Evolutionary conservation across 2,113 vertebrate genomes (phyloP).

Genomic region (Sinocyclocheilus anshuiensis): DNA sequence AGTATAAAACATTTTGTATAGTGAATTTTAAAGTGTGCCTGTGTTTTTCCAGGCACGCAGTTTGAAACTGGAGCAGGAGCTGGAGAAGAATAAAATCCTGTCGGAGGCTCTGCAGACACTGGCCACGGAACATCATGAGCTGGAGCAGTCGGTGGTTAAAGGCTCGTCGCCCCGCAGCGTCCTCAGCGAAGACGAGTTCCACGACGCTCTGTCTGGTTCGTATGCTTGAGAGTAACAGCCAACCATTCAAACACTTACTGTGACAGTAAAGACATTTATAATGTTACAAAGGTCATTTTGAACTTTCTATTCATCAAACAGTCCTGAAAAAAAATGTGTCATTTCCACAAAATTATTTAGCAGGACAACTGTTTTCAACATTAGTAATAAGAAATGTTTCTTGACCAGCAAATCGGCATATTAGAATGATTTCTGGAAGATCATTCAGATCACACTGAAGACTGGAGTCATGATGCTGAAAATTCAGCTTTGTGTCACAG

Average conservation of each 20-base stretch:
- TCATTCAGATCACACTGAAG: not conserved
- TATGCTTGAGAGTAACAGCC: not conserved
- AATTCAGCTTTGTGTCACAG: too few relatives aligned
- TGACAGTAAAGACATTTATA: too few relatives aligned
- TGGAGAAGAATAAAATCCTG: constrained; percentile 96
- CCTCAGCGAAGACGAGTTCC: constrained; percentile 94
- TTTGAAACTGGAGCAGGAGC: constrained; percentile 93
- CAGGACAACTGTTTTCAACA: not conserved
- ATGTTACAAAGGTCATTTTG: too few relatives aligned
- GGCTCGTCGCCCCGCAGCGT: constrained; percentile 84
- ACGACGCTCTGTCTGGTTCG: constrained; percentile 94
- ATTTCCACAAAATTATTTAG: not conserved
- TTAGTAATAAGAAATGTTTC: not conserved
- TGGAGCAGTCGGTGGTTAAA: constrained; percentile 91
- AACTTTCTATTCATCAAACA: too few relatives aligned
- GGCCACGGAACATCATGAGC: constrained; percentile 93
- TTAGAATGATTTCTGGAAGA: not conserved
- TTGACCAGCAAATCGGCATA: not conserved
- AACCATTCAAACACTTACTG: not conserved
- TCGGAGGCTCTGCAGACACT: constrained; percentile 93
- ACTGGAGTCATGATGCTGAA: too few relatives aligned
- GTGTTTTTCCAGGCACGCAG: constrained; percentile 82
- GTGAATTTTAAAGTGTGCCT: constrained; percentile 5
- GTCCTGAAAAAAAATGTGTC: too few relatives aligned
- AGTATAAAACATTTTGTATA: not conserved